Percentiles rank a stretch among this genome's conserved stretches.
Evolutionary conservation across 2,113 vertebrate species (phyloP).

Genomic region (Myotis davidii): DNA sequence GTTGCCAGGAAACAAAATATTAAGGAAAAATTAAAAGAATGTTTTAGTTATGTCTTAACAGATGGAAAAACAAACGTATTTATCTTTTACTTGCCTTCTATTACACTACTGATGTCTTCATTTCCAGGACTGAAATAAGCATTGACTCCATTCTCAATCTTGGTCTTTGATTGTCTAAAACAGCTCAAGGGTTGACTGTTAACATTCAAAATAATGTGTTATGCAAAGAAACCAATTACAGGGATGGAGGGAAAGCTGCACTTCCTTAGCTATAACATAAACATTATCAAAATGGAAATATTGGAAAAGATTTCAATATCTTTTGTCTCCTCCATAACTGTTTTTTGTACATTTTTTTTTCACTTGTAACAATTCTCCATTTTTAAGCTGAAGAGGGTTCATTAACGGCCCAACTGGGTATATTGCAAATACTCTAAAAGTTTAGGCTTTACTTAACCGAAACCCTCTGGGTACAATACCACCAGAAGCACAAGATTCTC

Average conservation of each 20-base stretch:
- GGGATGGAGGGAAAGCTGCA: neutral
- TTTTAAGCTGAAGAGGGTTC: conserved; percentile 30
- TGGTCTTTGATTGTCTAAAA: conserved; percentile 47
- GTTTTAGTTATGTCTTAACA: conserved; percentile 75
- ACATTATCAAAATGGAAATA: conserved; percentile 26
- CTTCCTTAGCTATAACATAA: conserved; percentile 44
- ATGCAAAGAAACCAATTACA: conserved; percentile 58
- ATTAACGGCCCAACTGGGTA: conserved; percentile 34
- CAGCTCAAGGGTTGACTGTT: conserved; percentile 37
- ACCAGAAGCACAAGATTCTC: conserved; percentile 57
- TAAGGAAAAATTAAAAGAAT: conserved; percentile 75
- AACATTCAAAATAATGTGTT: conserved; percentile 52
- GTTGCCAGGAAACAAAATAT: conserved; percentile 86
- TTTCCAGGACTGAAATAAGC: conserved; percentile 42
- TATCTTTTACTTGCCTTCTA: conserved; percentile 66
- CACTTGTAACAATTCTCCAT: conserved; percentile 9
- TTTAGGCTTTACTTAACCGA: conserved; percentile 53
- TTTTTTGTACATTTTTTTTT: conserved; percentile 7
- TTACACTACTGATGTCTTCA: conserved; percentile 41
- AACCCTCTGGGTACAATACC: conserved; percentile 54
- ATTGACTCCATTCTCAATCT: conserved; percentile 7
- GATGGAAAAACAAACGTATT: conserved; percentile 77
- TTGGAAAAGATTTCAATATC: conserved; percentile 28
- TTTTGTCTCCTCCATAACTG: conserved; percentile 10
- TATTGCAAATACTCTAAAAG: conserved; percentile 63